phyloP scores from a whole-genome alignment of 23 tunicate species.

The Diplosoma virens region DNA sequence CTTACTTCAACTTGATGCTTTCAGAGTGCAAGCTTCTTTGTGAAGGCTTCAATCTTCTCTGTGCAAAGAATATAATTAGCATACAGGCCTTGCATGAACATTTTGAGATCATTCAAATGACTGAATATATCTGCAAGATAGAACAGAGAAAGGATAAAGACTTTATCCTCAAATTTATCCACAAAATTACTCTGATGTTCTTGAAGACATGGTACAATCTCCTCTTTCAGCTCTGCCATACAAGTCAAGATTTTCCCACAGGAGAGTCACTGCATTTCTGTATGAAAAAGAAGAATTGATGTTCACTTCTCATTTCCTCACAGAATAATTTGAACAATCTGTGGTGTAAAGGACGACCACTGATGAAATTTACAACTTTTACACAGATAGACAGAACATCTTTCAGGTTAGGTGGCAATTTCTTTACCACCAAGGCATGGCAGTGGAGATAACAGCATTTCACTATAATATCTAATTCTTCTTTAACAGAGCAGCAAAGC shows the following conservation, averaged over 20 bases:
- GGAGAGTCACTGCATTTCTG: conserved; percentile 4
- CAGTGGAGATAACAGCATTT: not conserved
- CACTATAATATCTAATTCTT: not conserved
- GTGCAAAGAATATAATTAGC: not conserved
- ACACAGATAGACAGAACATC: not conserved
- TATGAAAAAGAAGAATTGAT: not conserved
- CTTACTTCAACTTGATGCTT: conserved; percentile 1
- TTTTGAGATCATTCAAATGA: not conserved
- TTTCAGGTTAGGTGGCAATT: not conserved
- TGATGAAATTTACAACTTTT: not conserved
- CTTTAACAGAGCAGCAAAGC: not conserved
- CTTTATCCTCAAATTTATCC: not conserved
- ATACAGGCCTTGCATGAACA: not conserved
- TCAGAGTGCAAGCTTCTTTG: conserved; percentile 1
- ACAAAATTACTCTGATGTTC: not conserved
- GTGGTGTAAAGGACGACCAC: not conserved
- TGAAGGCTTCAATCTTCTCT: conserved; percentile 7
- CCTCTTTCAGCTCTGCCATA: not conserved
- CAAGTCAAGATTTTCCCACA: conserved; percentile 4
- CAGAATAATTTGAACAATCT: not conserved
- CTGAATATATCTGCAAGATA: not conserved
- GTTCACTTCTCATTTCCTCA: not conserved
- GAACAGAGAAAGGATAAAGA: not conserved
- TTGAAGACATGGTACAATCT: not conserved
- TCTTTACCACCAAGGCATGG: conserved; percentile 9